These are phyloP conservation scores for Linurgus olivaceus DNA, from an alignment of 2,797 vertebrate species.

Conservation along the genomic window DNA sequence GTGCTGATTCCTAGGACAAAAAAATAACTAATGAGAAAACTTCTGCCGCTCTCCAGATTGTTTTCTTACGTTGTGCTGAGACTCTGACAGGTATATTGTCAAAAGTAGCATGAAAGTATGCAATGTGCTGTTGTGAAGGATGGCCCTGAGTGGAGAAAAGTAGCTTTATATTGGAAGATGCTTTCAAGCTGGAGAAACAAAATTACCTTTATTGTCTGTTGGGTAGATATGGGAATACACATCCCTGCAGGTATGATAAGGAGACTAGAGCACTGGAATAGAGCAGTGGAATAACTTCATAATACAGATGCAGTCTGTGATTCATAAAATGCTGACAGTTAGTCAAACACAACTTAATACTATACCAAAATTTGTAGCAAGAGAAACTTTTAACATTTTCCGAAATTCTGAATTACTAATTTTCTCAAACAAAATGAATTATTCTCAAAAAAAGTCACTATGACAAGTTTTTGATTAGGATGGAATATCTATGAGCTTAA, in stretches of 20 bases:
- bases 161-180: not conserved
- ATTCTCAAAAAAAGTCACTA: not conserved
- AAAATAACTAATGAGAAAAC: not conserved
- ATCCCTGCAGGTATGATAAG: not conserved
- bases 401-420: not conserved
- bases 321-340: not conserved
- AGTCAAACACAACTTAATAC: not conserved
- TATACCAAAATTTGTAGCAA: not conserved
- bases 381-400: not conserved
- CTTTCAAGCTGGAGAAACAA: not conserved
- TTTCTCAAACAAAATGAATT: not conserved
- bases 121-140: not conserved
- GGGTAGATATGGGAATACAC: not conserved
- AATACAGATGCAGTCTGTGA: not conserved
- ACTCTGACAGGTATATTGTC: not conserved
- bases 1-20: not conserved
- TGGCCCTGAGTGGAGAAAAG: not conserved
- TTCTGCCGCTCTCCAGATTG: not conserved
- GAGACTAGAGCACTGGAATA: not conserved
- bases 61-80: not conserved
- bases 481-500: not conserved
- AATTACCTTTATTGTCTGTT: not conserved
- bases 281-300: not conserved
- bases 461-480: fast-evolving
- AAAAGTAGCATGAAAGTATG: not conserved